These are phyloP conservation scores for Archaeoteleia sp. DNA, from an alignment of 2,888 invertebrate genomes.

Conservation along the genomic window DNA sequence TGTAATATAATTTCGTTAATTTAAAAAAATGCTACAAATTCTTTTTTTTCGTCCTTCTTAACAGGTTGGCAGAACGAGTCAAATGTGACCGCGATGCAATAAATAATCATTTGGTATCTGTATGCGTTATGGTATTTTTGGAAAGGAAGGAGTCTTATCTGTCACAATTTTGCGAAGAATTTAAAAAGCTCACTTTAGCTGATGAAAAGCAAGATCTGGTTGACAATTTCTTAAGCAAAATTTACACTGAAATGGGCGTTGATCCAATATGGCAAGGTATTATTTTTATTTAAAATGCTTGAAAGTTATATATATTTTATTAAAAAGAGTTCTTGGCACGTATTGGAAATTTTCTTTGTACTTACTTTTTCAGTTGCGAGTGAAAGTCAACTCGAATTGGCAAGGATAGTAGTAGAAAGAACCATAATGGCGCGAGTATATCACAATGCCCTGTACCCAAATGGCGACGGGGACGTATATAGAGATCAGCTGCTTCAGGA, in stretches of 20 bases:
- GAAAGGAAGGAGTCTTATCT: conserved; percentile 85
- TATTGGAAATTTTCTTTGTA: conserved; percentile 4
- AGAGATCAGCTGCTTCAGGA: conserved; percentile 92
- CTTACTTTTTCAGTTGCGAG: conserved; percentile 79
- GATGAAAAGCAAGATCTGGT: conserved; percentile 95
- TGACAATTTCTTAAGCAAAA: conserved; percentile 85
- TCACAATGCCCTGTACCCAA: conserved; percentile 94
- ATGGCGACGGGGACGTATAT: conserved; percentile 95
- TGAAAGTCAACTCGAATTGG: conserved; percentile 83
- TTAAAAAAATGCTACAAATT: not conserved
- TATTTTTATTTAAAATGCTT: too few species aligned
- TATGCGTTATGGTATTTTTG: conserved; percentile 87
- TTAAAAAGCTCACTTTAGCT: conserved; percentile 85
- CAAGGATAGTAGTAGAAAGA: conserved; percentile 89
- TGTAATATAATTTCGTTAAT: too few species aligned
- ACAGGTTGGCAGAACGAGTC: conserved; percentile 78
- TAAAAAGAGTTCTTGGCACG: too few species aligned
- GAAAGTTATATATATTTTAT: too few species aligned
- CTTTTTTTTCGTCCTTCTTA: conserved; percentile 23
- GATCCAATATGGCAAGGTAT: conserved; percentile 85
- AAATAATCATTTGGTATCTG: conserved; percentile 83
- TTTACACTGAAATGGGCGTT: conserved; percentile 82
- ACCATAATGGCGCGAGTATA: conserved; percentile 95
- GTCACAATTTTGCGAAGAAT: conserved; percentile 86
- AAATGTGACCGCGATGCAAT: conserved; percentile 84